Evolutionary conservation across 2,113 vertebrate genomes (phyloP), one percentile per base, ranked within the genome.

Genomic region (Silurus asotus): DNA sequence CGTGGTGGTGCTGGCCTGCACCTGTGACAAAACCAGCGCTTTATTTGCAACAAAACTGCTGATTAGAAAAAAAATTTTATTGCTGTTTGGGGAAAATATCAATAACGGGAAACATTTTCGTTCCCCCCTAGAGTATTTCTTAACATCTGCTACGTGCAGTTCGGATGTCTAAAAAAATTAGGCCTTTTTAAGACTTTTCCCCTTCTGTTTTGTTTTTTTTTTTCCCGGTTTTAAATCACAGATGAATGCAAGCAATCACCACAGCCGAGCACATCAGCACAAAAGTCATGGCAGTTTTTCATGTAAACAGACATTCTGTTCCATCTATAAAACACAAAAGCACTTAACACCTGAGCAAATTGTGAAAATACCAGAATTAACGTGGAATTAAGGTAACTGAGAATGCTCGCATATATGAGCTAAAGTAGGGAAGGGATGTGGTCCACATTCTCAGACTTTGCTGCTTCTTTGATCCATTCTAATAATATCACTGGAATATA

Each of bases 1-100:
- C 89, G 96, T 88, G 87, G 91, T 94, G 91, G 93, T 88, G 65
- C 97, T 96, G 95, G 97, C 96, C 95, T 99, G 97, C 94, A 99
- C 97, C 97, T 98, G 97, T 94, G 95, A 94, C 90, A 90, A 95
- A 92, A 95, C 92, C 93, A 95, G 85, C 78, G 84, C 4, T 90
- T 90, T 88, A 90, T 64, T 87, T 61, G 77, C 90, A 93, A 90
- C 92, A 92, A 87, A 90, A 86, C 79, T 90, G 88, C 90, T 89
- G n/a, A 55, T 67, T 23, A 92, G 91, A 19, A n/a, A n/a, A n/a
- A n/a, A n/a, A n/a, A 37, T 2, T 76, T 82, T 56, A 11, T n/a
- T 51, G 61, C n/a, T 55, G 20, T 74, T 67, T 19, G 70, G 86
- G 61, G 49, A n/a, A 74, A 74, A 84, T 48, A 23, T 59, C 77